Conservation (phyloP, 2,113 vertebrate species). For the Erpornis zantholeuca region DNA sequence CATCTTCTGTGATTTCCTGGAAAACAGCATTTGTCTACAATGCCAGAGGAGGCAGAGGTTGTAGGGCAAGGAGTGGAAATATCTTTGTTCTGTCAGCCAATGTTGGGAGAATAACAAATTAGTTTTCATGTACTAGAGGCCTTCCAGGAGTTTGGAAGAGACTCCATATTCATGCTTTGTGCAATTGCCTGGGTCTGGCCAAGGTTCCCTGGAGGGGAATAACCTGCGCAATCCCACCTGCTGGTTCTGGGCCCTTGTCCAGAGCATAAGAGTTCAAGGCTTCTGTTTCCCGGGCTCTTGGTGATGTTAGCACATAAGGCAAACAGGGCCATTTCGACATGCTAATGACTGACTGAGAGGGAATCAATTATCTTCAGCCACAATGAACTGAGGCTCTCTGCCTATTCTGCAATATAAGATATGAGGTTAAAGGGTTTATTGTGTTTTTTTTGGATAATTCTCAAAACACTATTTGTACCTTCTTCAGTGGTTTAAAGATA, state of each 20-base stretch:
- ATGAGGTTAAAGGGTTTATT: not conserved
- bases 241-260: not conserved
- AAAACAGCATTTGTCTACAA: not conserved
- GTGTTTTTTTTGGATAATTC: not conserved
- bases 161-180: rapidly evolving
- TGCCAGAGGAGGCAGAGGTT: not conserved
- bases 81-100: not conserved
- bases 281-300: not conserved
- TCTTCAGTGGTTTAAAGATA: not conserved
- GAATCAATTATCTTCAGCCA: not conserved
- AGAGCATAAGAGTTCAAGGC: not conserved
- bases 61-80: not conserved
- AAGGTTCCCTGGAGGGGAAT: not conserved
- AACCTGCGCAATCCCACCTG: not conserved
- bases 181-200: not conserved
- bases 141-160: not conserved
- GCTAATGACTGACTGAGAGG: not conserved
- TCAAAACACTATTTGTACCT: not conserved
- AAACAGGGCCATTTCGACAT: not conserved
- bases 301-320: not conserved
- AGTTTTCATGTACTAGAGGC: not conserved
- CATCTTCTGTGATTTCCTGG: not conserved
- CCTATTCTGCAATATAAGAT: not conserved
- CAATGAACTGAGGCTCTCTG: not conserved
- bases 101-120: not conserved